Evolutionary conservation across 1,140 invertebrate species (phyloP), one percentile per base, ranked within the genome.

Genomic region (Penaeus japonicus): DNA sequence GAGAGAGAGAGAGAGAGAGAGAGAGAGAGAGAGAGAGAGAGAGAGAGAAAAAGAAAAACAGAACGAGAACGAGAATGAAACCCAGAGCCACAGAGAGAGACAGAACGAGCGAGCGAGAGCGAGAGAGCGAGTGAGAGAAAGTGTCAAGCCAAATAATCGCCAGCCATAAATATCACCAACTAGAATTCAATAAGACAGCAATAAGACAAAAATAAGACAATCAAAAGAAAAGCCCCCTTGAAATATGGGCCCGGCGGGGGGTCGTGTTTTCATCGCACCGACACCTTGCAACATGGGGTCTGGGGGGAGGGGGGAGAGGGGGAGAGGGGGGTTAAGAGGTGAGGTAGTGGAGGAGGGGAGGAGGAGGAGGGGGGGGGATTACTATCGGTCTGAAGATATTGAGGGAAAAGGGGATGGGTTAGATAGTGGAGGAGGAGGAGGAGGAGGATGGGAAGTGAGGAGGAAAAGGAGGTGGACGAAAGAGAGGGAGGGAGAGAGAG

Each of bases 61-160:
- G 35, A 39, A 39, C n/a, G n/a, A n/a, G n/a, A n/a, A n/a, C n/a
- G n/a, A n/a, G n/a, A n/a, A n/a, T n/a, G n/a, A n/a, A n/a, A n/a
- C n/a, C n/a, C n/a, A n/a, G n/a, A n/a, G n/a, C n/a, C n/a, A n/a
- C n/a, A n/a, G n/a, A n/a, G n/a, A 7, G 65, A 70, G 65, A 70
- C 2, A 39, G 35, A 39, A 7, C 2, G 35, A 39, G 35, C 2
- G 35, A 39, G 35, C 2, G 35, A 39, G 35, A 39, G 35, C 35
- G 35, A 39, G 65, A 30, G 75, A 30, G 27, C 20, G 27, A 78
- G 27, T 10, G 75, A 78, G 24, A 20, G 27, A 7, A 78, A 78
- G 32, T 79, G n/a, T 79, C 77, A n/a, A 79, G 18, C 53, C 35
- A 79, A 79, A 32, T 79, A 79, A 79, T 79, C 77, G 39, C 32